Evolutionary conservation across 2,888 invertebrate genomes (phyloP).

Genomic region (Epinotia brunnichana): DNA sequence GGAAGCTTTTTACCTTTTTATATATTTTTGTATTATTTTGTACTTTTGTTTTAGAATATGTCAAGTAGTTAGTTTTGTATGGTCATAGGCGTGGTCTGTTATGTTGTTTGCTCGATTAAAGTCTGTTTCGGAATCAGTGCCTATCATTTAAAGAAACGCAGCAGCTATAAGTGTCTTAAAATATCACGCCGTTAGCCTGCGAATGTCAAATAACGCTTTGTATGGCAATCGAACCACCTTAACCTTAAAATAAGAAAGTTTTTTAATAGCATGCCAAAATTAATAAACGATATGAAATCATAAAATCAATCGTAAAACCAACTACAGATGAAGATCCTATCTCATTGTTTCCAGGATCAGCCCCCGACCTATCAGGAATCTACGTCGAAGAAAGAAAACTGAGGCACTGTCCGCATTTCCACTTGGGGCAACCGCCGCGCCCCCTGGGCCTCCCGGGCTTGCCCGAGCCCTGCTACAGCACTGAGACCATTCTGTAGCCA

Average conservation of each 20-base stretch:
- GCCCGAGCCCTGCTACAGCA: conserved; percentile 22
- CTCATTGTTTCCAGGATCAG: conserved; percentile 86
- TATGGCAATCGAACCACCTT: too few relatives aligned
- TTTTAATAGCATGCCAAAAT: background rate
- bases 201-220: too few relatives aligned
- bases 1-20: too few relatives aligned
- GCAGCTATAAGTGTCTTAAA: too few relatives aligned
- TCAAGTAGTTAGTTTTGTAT: too few relatives aligned
- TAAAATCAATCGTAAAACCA: background rate
- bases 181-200: too few relatives aligned
- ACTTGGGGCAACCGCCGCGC: conserved; percentile 54
- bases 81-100: too few relatives aligned
- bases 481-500: conserved; percentile 24
- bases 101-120: too few relatives aligned
- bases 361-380: conserved; percentile 92
- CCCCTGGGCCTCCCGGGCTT: background rate
- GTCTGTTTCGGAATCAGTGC: too few relatives aligned
- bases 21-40: too few relatives aligned
- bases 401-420: conserved; percentile 79
- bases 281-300: background rate
- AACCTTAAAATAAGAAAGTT: background rate
- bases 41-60: too few relatives aligned
- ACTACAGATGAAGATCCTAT: background rate
- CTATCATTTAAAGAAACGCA: too few relatives aligned
- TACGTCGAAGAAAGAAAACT: conserved; percentile 89